Evolutionary conservation across 1,140 invertebrate genomes (phyloP).

Genomic region (Achatina immaculata): DNA sequence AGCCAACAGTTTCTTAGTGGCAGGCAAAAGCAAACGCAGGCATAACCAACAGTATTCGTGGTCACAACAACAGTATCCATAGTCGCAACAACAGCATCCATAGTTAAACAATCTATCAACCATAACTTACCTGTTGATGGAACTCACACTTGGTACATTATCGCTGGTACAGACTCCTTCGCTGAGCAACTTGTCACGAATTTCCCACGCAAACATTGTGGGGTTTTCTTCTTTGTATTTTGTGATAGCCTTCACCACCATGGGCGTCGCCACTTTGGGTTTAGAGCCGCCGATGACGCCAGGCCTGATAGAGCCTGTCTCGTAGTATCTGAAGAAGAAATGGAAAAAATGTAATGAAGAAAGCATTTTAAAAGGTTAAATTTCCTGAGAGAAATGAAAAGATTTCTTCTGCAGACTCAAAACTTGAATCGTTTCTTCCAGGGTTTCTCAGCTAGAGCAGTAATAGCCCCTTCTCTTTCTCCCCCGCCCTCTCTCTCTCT

Average conservation of each 20-base stretch:
- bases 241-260: conserved; percentile 97
- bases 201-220: conserved; percentile 99
- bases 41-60: too few species aligned
- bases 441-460: too few species aligned
- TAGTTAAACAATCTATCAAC: too few species aligned
- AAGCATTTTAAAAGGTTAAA: not conserved
- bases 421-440: too few species aligned
- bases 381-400: not conserved
- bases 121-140: conserved; percentile 99
- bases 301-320: conserved; percentile 93
- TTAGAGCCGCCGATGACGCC: conserved; percentile 99
- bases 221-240: conserved; percentile 99
- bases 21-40: too few species aligned
- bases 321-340: conserved; percentile 64
- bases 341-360: conserved; percentile 1
- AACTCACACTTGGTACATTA: conserved; percentile 98
- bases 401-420: not conserved
- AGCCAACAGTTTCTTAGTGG: too few species aligned
- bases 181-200: conserved; percentile 93
- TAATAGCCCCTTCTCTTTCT: too few species aligned
- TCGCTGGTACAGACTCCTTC: conserved; percentile 98
- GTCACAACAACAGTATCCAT: too few species aligned
- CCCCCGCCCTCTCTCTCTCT: too few species aligned
- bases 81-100: too few species aligned
- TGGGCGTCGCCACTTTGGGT: conserved; percentile 98